These are phyloP conservation scores for Oligia fasciuncula DNA, from an alignment of 2,888 invertebrate species.

Conservation along the genomic window DNA sequence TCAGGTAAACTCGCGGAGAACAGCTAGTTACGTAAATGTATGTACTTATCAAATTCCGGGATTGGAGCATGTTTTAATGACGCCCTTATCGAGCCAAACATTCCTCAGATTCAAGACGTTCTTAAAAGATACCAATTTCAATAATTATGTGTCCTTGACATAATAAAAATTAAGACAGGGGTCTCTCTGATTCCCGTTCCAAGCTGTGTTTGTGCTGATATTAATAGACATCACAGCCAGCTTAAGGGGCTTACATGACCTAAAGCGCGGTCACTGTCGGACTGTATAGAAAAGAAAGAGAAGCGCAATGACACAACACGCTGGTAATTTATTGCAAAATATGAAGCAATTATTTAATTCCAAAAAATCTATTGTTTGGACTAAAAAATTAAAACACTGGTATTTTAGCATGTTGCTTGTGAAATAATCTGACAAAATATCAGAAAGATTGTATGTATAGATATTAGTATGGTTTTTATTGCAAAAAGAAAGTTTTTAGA, in stretches of 20 bases:
- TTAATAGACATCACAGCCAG: background rate
- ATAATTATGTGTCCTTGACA: slow-evolving; percentile 64
- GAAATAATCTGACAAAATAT: too few relatives aligned
- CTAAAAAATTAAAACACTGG: too few relatives aligned
- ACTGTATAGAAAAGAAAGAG: too few relatives aligned
- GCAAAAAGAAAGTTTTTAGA: too few relatives aligned
- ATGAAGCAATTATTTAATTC: too few relatives aligned
- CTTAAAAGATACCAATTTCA: slow-evolving; percentile 68
- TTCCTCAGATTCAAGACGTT: slow-evolving; percentile 61
- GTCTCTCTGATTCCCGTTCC: slow-evolving; percentile 43
- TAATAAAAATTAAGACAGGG: slow-evolving; percentile 59
- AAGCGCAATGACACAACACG: too few relatives aligned
- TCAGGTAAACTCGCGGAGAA: slow-evolving; percentile 34
- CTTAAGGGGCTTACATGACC: background rate
- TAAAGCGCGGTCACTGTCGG: too few relatives aligned
- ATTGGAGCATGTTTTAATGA: slow-evolving; percentile 69
- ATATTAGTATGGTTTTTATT: too few relatives aligned
- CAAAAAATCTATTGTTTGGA: too few relatives aligned
- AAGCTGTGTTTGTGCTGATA: background rate
- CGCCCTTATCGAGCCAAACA: slow-evolving; percentile 65
- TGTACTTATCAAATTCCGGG: slow-evolving; percentile 61
- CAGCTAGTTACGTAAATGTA: slow-evolving; percentile 58
- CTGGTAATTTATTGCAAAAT: too few relatives aligned
- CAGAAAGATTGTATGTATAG: too few relatives aligned
- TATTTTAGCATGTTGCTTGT: too few relatives aligned